phyloP scores from a whole-genome alignment of 2,113 vertebrate species.

The Heterotilapia buettikoferi region DNA sequence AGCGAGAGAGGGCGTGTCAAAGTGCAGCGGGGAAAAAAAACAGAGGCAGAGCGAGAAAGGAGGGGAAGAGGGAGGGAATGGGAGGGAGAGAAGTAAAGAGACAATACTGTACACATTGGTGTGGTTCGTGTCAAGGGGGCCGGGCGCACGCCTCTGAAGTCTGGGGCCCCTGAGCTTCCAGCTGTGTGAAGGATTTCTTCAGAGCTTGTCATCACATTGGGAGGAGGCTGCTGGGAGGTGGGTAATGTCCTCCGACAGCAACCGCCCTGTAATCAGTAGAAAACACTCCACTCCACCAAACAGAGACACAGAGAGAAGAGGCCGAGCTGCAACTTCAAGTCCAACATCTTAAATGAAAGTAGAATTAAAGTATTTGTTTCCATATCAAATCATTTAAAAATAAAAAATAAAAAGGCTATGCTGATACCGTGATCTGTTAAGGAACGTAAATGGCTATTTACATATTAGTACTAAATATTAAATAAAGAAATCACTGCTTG shows the following conservation, averaged over 20 bases:
- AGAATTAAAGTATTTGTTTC: background rate
- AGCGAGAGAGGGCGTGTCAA: background rate
- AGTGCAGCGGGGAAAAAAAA: background rate
- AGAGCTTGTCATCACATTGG: constrained; percentile 66
- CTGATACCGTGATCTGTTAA: background rate
- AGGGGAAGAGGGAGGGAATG: background rate
- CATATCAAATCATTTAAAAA: background rate
- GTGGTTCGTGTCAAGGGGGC: constrained; percentile 44
- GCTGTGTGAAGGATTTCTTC: constrained; percentile 62
- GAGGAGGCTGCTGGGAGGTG: constrained; percentile 36
- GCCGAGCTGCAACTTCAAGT: background rate
- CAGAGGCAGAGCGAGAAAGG: background rate
- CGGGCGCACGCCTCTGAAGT: constrained; percentile 48
- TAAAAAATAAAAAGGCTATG: background rate
- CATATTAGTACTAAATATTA: rapidly evolving
- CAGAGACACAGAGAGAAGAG: background rate
- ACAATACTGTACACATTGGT: constrained; percentile 48
- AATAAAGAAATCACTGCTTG: background rate
- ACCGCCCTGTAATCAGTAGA: constrained; percentile 9
- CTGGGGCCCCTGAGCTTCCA: constrained; percentile 50
- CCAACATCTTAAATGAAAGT: background rate
- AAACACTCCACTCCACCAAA: background rate
- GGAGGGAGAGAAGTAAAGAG: constrained; percentile 15
- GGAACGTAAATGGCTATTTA: background rate
- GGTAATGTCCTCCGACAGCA: constrained; percentile 39